A percentile compares a stretch with the other conserved stretches of the same genome.
phyloP scores from a whole-genome alignment of 2,888 invertebrate species.

The Scaeva pyrastri region DNA sequence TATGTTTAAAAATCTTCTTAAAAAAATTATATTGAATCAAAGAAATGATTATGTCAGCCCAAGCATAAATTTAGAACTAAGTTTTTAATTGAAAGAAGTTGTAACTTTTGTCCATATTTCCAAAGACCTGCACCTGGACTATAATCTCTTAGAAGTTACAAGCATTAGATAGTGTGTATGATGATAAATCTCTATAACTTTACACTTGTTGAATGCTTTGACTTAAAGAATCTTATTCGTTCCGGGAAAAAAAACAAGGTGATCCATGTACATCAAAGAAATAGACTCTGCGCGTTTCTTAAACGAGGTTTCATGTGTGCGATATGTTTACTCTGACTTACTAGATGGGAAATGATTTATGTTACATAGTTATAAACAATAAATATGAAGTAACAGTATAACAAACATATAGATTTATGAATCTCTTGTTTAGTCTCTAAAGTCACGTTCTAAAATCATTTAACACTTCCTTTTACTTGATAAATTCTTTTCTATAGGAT shows the following conservation, averaged over 20 bases:
- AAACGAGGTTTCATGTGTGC: constrained; percentile 13
- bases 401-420: constrained; percentile 27
- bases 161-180: constrained; percentile 1
- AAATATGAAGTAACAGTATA: neutral
- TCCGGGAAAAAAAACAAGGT: constrained; percentile 47
- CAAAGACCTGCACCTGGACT: neutral
- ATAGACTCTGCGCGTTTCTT: neutral
- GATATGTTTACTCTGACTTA: constrained; percentile 22
- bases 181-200: constrained; percentile 24
- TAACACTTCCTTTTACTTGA: constrained; percentile 33
- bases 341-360: constrained; percentile 30
- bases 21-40: too few relatives aligned
- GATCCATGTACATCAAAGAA: constrained; percentile 37
- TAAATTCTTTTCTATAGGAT: neutral
- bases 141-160: neutral
- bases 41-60: too few relatives aligned
- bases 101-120: neutral
- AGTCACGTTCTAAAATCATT: constrained; percentile 26
- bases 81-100: neutral
- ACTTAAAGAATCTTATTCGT: constrained; percentile 49
- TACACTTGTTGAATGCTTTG: constrained; percentile 60
- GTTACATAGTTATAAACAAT: neutral
- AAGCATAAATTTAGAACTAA: too few relatives aligned
- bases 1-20: too few relatives aligned
- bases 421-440: constrained; percentile 19